Evolutionary conservation across 2,113 vertebrate species (phyloP).

Genomic region (Porphyrio hochstetteri): DNA sequence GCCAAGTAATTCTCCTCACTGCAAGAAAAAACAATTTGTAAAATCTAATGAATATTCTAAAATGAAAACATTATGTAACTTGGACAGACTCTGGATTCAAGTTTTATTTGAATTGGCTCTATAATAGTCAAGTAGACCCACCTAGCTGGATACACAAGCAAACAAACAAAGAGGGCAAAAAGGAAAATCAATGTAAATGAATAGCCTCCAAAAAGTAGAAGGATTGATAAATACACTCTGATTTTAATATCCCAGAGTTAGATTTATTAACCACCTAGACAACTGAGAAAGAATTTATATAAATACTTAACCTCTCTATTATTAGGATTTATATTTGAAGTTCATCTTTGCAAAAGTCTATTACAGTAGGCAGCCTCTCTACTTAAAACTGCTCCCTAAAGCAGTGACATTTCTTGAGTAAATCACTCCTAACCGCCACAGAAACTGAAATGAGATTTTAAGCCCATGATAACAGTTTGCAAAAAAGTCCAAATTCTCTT

Average conservation of each 20-base stretch:
- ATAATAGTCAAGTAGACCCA: neutral
- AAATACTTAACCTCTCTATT: conserved; percentile 14
- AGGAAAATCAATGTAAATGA: neutral
- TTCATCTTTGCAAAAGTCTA: conserved; percentile 14
- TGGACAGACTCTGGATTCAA: neutral
- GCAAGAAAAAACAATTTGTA: neutral
- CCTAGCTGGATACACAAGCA: neutral
- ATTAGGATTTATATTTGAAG: conserved; percentile 32
- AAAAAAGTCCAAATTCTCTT: neutral
- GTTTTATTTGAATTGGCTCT: neutral
- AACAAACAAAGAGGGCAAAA: neutral
- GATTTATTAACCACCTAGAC: conserved; percentile 35
- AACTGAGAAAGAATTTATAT: conserved; percentile 8
- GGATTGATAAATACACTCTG: neutral
- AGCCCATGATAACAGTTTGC: neutral
- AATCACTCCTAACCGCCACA: neutral
- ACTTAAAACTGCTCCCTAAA: neutral
- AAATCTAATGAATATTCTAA: neutral
- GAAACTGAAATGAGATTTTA: neutral
- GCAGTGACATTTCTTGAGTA: neutral
- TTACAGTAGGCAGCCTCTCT: neutral
- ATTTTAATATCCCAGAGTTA: neutral
- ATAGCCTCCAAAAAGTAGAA: neutral
- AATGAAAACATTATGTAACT: neutral
- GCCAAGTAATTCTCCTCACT: neutral